phyloP scores from a whole-genome alignment of 2,797 vertebrate genomes.

The Gila robusta region DNA sequence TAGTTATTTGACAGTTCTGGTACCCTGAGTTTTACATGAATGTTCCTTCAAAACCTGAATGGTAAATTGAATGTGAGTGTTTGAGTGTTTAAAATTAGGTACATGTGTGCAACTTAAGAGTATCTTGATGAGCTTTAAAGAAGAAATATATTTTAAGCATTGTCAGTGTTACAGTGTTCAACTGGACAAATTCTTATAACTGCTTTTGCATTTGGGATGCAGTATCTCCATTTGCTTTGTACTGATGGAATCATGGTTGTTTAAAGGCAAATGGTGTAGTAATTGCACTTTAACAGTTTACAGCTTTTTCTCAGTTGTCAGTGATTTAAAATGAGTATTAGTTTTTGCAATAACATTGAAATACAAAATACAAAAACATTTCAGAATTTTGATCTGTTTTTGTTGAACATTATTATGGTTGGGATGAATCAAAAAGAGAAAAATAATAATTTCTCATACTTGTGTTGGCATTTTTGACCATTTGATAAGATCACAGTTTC shows the following conservation, averaged over 20 bases:
- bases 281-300: constrained; percentile 62
- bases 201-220: constrained; percentile 22
- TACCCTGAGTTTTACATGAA: constrained; percentile 34
- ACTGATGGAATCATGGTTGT: constrained; percentile 12
- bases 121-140: constrained; percentile 34
- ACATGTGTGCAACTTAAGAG: constrained; percentile 11
- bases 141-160: neutral
- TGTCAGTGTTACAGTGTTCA: constrained; percentile 39
- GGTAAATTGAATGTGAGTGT: neutral
- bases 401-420: neutral
- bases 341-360: neutral
- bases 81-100: constrained; percentile 25
- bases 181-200: constrained; percentile 8
- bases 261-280: constrained; percentile 47
- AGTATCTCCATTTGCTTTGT: constrained; percentile 38
- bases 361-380: neutral
- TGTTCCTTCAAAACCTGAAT: constrained; percentile 6
- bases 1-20: neutral
- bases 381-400: constrained; percentile 37
- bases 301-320: constrained; percentile 43
- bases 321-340: neutral
- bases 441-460: constrained; percentile 21
- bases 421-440: neutral
- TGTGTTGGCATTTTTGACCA: constrained; percentile 49
- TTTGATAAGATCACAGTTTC: constrained; percentile 34